Base-by-base conservation (phyloP, 2,113 vertebrate genomes). In the Nymphicus hollandicus region DNA sequence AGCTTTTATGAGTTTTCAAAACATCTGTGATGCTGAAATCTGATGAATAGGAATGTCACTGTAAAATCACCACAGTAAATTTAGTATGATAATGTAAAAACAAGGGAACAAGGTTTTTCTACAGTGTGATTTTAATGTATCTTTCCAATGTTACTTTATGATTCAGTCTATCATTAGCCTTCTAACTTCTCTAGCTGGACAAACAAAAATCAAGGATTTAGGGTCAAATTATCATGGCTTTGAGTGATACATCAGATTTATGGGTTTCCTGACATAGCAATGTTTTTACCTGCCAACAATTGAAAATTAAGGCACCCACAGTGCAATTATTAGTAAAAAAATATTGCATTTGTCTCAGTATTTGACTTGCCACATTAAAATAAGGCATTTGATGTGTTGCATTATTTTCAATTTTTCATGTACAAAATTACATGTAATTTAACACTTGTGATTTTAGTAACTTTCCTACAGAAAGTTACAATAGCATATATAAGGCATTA, bases 91-190 rank as follows among this genome's bases (percentile, higher is more conserved):
- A 37, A 17, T 4, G 7, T 41, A 15, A 74, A 85, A 66, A 28
- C 6, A 63, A 71, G 7, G 14, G 3, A 87, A 49, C 1, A 9
- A 2, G 3, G 0, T 0, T 24, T 74, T 74, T 65, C 60, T 33
- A 23, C 8, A 25, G 11, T 1, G 7, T 53, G 10, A 37, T 81
- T 68, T 81, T 23, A 33, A 71, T 43, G 5, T 33, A 24, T 14
- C 9, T 55, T 71, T 74, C 15, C 25, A 47, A 10, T 69, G 18
- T 64, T n/a, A 43, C 9, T 53, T 93, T 46, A 60, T 49, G 35
- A 49, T n/a, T n/a, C n/a, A 52, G 17, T 87, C 70, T 56, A 35
- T 71, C 10, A 18, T 37, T 47, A 39, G 5, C 14, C 17, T 76
- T 83, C 33, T 52, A 55, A 47, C 4, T 83, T 86, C 17, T 60